These are phyloP conservation scores for Antheraea mylitta DNA, from an alignment of 1,140 invertebrate genomes.

Conservation along the genomic window DNA sequence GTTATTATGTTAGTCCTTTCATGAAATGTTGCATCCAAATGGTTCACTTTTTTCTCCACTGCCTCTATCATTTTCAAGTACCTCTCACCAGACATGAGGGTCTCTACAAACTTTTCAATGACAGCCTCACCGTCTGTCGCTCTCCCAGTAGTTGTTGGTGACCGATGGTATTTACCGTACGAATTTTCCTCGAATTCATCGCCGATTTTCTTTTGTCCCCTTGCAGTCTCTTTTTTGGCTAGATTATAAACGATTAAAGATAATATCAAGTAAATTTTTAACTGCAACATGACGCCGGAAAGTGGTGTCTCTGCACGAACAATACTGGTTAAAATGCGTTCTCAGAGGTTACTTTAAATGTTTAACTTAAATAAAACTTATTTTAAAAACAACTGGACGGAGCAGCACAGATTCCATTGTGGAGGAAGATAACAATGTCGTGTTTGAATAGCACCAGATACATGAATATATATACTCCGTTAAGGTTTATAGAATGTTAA, in stretches of 20 bases:
- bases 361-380: conserved; percentile 24
- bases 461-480: no score
- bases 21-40: conserved; percentile 46
- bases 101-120: conserved; percentile 62
- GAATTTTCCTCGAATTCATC: conserved; percentile 3
- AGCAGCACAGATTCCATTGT: conserved; percentile 22
- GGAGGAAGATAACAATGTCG: conserved; percentile 20
- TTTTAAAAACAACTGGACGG: conserved; percentile 23
- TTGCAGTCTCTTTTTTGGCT: conserved; percentile 15
- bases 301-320: not conserved
- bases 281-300: conserved; percentile 17
- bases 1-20: conserved; percentile 50
- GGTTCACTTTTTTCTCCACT: conserved; percentile 49
- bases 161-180: conserved; percentile 7
- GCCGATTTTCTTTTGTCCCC: conserved; percentile 5
- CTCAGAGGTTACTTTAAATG: conserved; percentile 8
- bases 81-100: conserved; percentile 54
- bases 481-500: no score
- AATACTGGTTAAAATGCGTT: conserved; percentile 16
- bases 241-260: conserved; percentile 3
- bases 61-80: conserved; percentile 60
- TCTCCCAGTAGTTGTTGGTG: conserved; percentile 28
- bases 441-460: conserved; percentile 14
- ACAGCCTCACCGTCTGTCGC: conserved; percentile 40
- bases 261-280: conserved; percentile 6